Conservation (phyloP, 2,797 vertebrate genomes). For the Myotis myotis region DNA sequence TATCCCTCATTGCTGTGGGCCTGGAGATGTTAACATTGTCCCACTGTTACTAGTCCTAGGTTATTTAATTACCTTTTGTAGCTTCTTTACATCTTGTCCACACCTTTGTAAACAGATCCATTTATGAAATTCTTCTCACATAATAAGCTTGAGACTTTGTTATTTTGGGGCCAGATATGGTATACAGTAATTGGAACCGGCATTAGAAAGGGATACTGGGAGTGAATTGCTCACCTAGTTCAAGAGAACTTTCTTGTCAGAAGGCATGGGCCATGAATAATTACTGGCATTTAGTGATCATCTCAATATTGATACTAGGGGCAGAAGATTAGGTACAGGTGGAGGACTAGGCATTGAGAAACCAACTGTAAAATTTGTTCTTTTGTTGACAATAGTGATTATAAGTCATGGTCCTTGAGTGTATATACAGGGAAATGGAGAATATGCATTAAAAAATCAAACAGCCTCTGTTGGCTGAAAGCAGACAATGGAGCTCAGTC, state of each 20-base stretch:
- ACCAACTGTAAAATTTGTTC: not conserved
- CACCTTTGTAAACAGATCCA: not conserved
- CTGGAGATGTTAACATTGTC: not conserved
- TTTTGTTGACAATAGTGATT: not conserved
- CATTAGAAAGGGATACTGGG: not conserved
- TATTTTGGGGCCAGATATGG: not conserved
- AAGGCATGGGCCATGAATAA: not conserved
- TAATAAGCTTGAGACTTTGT: not conserved
- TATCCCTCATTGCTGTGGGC: not conserved
- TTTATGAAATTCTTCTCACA: not conserved
- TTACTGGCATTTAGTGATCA: not conserved
- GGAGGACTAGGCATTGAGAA: not conserved
- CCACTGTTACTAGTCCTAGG: not conserved
- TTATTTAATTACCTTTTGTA: not conserved
- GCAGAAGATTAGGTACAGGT: not conserved
- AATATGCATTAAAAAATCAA: not conserved
- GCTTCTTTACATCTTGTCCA: not conserved
- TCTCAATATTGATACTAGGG: not conserved
- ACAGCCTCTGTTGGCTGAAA: not conserved
- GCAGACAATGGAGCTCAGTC: not conserved
- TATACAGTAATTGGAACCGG: not conserved
- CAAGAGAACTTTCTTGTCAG: not conserved
- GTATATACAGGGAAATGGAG: not conserved
- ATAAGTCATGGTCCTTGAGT: not conserved
- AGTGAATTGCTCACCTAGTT: not conserved